Evolutionary conservation across 2,888 invertebrate species (phyloP), one percentile per base, ranked within the genome.

Genomic region (Amphipoea lucens): DNA sequence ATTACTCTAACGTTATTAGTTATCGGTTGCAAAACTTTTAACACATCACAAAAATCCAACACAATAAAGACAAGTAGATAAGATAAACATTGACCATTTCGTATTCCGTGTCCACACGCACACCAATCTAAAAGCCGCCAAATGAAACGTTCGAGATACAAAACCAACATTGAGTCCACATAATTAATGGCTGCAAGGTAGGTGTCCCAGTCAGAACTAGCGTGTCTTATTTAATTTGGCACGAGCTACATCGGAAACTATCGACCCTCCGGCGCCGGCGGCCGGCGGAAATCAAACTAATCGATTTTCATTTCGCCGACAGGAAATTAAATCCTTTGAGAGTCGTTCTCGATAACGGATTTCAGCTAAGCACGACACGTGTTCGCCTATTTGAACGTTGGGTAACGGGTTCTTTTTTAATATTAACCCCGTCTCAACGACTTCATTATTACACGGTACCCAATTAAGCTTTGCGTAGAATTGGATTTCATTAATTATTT

Each of bases 271-370:
- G 90, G 91, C 93, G 93, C 92, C 93, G 92, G 89, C 93, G 93
- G 93, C 92, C 94, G 90, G 91, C 96, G 97, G 97, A 97, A 96
- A 96, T 96, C 95, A 94, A 96, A 96, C 96, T 96, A 96, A 97
- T 97, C 97, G 96, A 96, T 96, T 96, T 95, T 96, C 96, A 96
- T 97, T 96, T 95, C 94, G 93, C 91, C 93, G 94, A 93, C 96
- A 96, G 97, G 97, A 97, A 97, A 97, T 97, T 97, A 96, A 97
- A 97, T 96, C 96, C 96, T 96, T 96, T 96, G 96, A 95, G 96
- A 96, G 93, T 93, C 94, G 94, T 92, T 92, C 94, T 89, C 95
- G 96, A 96, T 96, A 96, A 94, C 95, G 95, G 95, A 95, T 95
- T 96, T 94, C 93, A 93, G 93, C 94, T 96, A 95, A 96, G 95